Evolutionary conservation across 2,797 vertebrate genomes (phyloP).

Genomic region (Borostomias antarcticus): DNA sequence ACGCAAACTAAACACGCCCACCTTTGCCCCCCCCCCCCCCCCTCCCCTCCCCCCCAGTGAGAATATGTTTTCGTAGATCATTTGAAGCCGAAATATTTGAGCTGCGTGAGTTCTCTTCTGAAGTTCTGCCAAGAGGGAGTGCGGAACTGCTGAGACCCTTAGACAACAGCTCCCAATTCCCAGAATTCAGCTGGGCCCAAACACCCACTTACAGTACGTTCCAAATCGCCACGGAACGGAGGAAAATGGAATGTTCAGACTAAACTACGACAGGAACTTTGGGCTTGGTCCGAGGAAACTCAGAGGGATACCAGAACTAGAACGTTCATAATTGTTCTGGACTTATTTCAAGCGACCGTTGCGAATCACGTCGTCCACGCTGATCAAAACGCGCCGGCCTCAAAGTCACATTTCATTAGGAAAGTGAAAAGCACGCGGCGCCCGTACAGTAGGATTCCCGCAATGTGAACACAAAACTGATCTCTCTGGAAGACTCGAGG

Average conservation of each 20-base stretch:
- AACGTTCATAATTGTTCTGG: not conserved
- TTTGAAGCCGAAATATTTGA: slow-evolving; percentile 79
- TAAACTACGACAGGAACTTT: slow-evolving; percentile 8
- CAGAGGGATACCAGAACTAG: not conserved
- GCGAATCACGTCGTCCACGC: not conserved
- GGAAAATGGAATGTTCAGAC: slow-evolving; percentile 47
- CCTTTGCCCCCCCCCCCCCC: no score
- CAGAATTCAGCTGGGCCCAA: slow-evolving; percentile 75
- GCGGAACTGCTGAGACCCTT: slow-evolving; percentile 73
- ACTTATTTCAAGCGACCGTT: not conserved
- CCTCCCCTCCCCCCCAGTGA: no score
- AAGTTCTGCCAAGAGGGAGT: slow-evolving; percentile 70
- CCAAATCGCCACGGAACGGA: slow-evolving; percentile 57
- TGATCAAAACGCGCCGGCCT: no score
- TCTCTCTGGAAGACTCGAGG: not conserved
- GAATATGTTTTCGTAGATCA: slow-evolving; percentile 76
- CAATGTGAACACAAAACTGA: not conserved
- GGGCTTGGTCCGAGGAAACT: not conserved
- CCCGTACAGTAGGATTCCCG: no score
- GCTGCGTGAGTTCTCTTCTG: slow-evolving; percentile 76
- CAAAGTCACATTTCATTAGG: no score
- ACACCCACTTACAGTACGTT: slow-evolving; percentile 67
- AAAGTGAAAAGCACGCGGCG: no score
- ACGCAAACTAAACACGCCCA: slow-evolving; percentile 56
- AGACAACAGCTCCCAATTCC: slow-evolving; percentile 76